Base-by-base conservation (phyloP, 2,113 vertebrate genomes). In the Galemys pyrenaicus region DNA sequence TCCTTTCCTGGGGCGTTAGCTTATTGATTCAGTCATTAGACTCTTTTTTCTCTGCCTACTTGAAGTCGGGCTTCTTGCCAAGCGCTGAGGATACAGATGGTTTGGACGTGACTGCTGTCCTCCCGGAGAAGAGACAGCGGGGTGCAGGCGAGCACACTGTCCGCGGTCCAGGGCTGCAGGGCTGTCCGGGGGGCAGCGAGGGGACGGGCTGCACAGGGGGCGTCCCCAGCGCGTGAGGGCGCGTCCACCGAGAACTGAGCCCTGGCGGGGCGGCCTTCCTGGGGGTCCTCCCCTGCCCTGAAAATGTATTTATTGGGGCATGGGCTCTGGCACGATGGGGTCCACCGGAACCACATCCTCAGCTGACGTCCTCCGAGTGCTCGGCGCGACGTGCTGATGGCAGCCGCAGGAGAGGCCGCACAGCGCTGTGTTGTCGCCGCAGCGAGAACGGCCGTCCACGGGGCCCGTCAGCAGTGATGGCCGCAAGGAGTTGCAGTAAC, bases 1-100 rank as follows among this genome's bases (percentile, higher is more conserved):
- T 49, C 9, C 73, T 92, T 75, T 64, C 46, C 54, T 46, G 62
- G 60, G 64, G 75, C 19, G 15, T 67, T 87, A 39, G 22, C 39
- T 91, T 85, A 88, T 88, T 70, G 91, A 94, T 75, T 91, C 37
- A n/a, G 65, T 70, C 67, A 44, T 54, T 68, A 73, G 75, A 71
- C 1, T 19, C 35, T n/a, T 78, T 64, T 51, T 73, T 67, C 39
- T 78, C 74, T 32, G 32, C 44, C 74, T 67, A 16, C 85, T 82
- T 82, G 12, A 86, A 41, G 41, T 60, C 70, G 54, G 70, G 64
- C 62, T 39, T 78, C 89, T 87, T 82, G 46, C 86, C 64, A 46
- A 60, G 46, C 39, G 32, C 54, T 56, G 24, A 49, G 22, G 85
- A 20, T 82, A 13, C 32, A 77, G 44, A 35, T 54, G 32, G 6